Base-by-base conservation (phyloP, 2,113 vertebrate species). In the Oenanthe oenanthe region DNA sequence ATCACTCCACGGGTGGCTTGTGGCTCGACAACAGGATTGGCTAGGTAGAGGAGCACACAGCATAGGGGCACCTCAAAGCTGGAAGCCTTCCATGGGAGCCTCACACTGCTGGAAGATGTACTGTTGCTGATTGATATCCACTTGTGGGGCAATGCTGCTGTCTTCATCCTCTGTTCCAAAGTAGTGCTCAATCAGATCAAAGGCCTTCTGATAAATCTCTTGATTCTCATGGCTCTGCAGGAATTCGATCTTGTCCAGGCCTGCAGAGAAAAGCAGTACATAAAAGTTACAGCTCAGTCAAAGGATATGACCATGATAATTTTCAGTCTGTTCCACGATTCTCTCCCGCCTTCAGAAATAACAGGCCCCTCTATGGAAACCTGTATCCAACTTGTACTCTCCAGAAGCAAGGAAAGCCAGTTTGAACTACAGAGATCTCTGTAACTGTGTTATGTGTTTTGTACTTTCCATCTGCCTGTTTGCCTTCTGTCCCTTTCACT, bases 201-300 rank as follows among this genome's bases (percentile, higher is more conserved):
- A 99, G 50, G 99, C 99, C 95, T 99, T 99, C 98, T 99, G 99
- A 96, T 99, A 99, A 97, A 99, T 99, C 96, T 99, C 99, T 97
- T 99, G 99, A 98, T 99, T 99, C 97, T 99, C 99, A 43, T 99
- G 99, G 85, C 99, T 98, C 96, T 99, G 99, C 87, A 99, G 97
- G 96, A 99, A 99, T 96, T 99, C 99, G 66, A 99, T 98, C 97
- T 99, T 99, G 98, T 99, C 99, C 96, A 99, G 96, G 82, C 99
- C 99, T 99, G 96, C 50, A 95, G 79, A 57, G 17, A 86, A 95
- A 88, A 97, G 28, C 15, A 80, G 19, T 5, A 88, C 6, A 29
- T 31, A 51, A 38, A 53, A 81, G 78, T 85, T 91, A 92, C 13
- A 65, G 62, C 13, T 85, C 2, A 10, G 36, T 51, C 14, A 51